Evolutionary conservation across 2,113 vertebrate genomes (phyloP).

Genomic region (Athene cunicularia): DNA sequence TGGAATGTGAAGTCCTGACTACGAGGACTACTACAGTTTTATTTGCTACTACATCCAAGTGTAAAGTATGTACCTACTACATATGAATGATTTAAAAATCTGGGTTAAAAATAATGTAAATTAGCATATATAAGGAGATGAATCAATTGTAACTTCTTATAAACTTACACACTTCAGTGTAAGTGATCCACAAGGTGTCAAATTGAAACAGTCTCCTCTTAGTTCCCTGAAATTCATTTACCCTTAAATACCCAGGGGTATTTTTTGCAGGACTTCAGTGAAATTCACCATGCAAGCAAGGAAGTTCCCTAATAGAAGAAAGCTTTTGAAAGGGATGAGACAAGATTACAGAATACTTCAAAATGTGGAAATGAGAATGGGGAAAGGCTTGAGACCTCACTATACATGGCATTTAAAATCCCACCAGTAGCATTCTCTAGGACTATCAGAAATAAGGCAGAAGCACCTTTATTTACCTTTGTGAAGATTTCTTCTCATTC

Average conservation of each 20-base stretch:
- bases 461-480: background rate
- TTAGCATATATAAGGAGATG: background rate
- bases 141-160: background rate
- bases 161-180: background rate
- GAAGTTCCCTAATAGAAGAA: background rate
- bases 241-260: background rate
- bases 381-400: background rate
- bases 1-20: background rate
- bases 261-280: background rate
- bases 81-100: background rate
- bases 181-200: background rate
- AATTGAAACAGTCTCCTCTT: background rate
- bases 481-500: background rate
- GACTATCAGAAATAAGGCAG: background rate
- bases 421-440: background rate
- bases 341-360: background rate
- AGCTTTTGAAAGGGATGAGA: background rate
- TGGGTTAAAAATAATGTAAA: background rate
- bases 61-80: background rate
- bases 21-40: background rate
- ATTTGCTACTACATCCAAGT: background rate
- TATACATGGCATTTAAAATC: background rate
- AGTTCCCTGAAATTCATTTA: background rate
- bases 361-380: background rate
- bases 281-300: background rate